phyloP scores from a whole-genome alignment of 2,797 vertebrate species.

The Pseudochaenichthys georgianus region DNA sequence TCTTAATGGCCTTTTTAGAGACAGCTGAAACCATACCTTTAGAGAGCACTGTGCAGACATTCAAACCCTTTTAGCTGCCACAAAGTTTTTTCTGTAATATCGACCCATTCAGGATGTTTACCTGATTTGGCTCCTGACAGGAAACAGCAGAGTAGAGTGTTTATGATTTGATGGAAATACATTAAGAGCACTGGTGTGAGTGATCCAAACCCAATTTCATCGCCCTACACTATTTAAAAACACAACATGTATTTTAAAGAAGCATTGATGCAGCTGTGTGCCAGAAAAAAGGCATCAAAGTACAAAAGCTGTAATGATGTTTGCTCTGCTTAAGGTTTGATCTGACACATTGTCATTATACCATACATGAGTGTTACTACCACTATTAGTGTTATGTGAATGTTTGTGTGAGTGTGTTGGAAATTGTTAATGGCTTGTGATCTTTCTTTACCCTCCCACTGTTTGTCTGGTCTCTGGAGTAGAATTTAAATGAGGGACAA shows the following conservation, averaged over 20 bases:
- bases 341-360: constrained; percentile 10
- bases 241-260: constrained; percentile 29
- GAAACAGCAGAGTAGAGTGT: constrained; percentile 61
- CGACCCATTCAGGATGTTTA: constrained; percentile 67
- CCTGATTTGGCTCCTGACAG: constrained; percentile 65
- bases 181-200: constrained; percentile 63
- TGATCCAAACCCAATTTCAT: constrained; percentile 64
- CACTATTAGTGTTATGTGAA: not conserved
- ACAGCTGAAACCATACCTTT: constrained; percentile 27
- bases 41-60: not conserved
- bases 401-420: constrained; percentile 24
- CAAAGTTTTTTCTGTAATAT: constrained; percentile 45
- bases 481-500: constrained; percentile 67
- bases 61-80: constrained; percentile 30
- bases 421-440: constrained; percentile 55
- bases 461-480: constrained; percentile 44
- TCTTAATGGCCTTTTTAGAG: constrained; percentile 24
- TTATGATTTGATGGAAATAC: constrained; percentile 71
- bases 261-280: constrained; percentile 4
- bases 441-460: constrained; percentile 57
- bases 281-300: constrained; percentile 21
- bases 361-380: constrained; percentile 2
- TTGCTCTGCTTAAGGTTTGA: constrained; percentile 22
- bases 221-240: constrained; percentile 49
- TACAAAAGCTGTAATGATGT: constrained; percentile 11